Evolutionary conservation across 2,888 invertebrate species (phyloP), one percentile per base, ranked within the genome.

Genomic region (Empis stercorea): DNA sequence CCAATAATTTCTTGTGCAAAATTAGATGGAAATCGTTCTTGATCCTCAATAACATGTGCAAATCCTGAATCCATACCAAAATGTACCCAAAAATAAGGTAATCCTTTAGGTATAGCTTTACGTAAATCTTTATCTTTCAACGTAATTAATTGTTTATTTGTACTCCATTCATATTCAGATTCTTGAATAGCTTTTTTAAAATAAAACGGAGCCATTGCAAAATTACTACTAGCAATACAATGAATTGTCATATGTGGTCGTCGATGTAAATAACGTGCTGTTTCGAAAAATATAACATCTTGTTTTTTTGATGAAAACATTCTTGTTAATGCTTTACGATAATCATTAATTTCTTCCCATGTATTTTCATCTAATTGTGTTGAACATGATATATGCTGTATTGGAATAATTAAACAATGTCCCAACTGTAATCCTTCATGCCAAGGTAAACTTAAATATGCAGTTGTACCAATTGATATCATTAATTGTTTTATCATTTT

Each of bases 151-250:
- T 97, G 96, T 63, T 92, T 94, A 64, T 99, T 99, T 60, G 84
- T 82, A 5, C 89, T 78, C 95, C 96, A 99, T 69, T 96, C 95
- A 15, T 79, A 78, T 70, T 95, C 97, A 54, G 89, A 91, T 65
- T 99, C 97, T 58, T 88, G 76, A 48, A 99, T 80, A 0, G 95
- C 96, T 76, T 99, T 99, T 76, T 95, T 95, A 67, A 97, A 97
- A 69, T 94, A 97, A 60, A 97, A 93, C 1, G 95, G 89, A 4
- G 92, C 89, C 71, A 85, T 72, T 58, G 93, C 91, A 2, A 89
- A 92, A 57, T 78, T 76, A 4, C 85, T 82, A 50, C 94, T 58
- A 0, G 97, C 94, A 10, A 97, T 75, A 72, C 95, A 95, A 59
- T 96, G 87, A 44, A 96, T 73, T 37, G 74, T 73, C 79, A 94